Percentiles rank a stretch among this genome's conserved stretches.
Evolutionary conservation across 1,140 invertebrate species (phyloP).

Genomic region (Rhopalosiphum padi): DNA sequence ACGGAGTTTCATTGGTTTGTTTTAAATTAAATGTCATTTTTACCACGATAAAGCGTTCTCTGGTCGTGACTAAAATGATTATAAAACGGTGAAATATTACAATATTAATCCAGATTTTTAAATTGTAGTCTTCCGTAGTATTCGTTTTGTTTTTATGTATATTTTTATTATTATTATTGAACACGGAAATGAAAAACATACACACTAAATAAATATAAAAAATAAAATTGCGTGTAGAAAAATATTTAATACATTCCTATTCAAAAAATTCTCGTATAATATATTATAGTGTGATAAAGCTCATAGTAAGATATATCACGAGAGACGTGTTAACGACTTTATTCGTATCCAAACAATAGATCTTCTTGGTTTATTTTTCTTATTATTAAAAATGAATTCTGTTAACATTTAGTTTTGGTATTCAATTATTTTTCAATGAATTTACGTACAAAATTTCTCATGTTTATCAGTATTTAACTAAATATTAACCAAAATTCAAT

Average conservation of each 20-base stretch:
- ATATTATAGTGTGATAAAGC: not conserved
- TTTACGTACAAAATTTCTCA: not conserved
- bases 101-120: slow-evolving; percentile 49
- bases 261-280: not conserved
- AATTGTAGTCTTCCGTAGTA: not conserved
- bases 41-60: slow-evolving; percentile 17
- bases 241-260: slow-evolving; percentile 27
- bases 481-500: not conserved
- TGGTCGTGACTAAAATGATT: slow-evolving; percentile 45
- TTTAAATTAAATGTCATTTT: slow-evolving; percentile 53
- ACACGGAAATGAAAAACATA: slow-evolving; percentile 11
- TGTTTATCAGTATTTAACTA: not conserved
- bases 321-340: slow-evolving; percentile 19
- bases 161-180: not conserved
- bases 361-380: not conserved
- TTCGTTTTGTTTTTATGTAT: not conserved
- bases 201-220: not conserved
- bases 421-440: not conserved
- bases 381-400: not conserved
- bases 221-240: not conserved
- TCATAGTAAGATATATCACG: not conserved
- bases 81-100: slow-evolving; percentile 35
- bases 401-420: too few species aligned
- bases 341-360: slow-evolving; percentile 4
- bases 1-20: slow-evolving; percentile 8